A percentile compares a stretch with the other conserved stretches of the same genome.
These are phyloP conservation scores for Lysiphlebus fabarum DNA, from an alignment of 1,140 invertebrate genomes.

Conservation along the genomic window DNA sequence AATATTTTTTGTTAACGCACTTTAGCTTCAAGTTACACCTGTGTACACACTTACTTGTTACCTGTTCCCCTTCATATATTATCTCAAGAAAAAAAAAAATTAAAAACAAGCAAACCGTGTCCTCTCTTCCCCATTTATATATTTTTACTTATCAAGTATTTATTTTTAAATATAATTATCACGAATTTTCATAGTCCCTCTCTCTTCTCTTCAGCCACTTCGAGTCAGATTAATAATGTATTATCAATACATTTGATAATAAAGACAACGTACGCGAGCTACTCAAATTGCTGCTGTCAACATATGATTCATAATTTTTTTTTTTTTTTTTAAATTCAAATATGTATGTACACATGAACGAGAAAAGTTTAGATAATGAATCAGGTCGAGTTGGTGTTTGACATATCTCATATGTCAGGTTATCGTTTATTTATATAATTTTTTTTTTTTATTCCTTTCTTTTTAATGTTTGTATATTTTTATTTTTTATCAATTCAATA, in stretches of 20 bases:
- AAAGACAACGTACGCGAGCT: neutral
- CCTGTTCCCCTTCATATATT: neutral
- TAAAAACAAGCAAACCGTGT: neutral
- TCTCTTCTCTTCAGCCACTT: neutral
- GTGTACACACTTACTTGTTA: constrained; percentile 22
- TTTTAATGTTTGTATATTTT: neutral
- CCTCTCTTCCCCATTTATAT: too few relatives aligned
- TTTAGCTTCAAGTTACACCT: constrained; percentile 24
- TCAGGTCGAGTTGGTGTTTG: constrained; percentile 1
- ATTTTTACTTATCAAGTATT: neutral
- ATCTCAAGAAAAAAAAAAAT: neutral
- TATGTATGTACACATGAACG: neutral
- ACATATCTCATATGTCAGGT: neutral
- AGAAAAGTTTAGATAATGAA: constrained; percentile 1
- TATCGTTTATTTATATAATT: neutral
- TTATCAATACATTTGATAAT: neutral
- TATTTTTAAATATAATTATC: neutral
- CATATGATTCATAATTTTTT: constrained; percentile 7
- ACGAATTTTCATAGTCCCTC: too few relatives aligned
- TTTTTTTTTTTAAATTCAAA: neutral
- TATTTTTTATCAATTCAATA: too few relatives aligned
- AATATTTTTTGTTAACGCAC: constrained; percentile 14
- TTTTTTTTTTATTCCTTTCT: constrained; percentile 15
- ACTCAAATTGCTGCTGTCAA: constrained; percentile 8
- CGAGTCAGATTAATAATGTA: constrained; percentile 6